These are phyloP conservation scores for Drosophila parthenogenetica DNA, from an alignment of 2,888 invertebrate genomes.

Conservation along the genomic window DNA sequence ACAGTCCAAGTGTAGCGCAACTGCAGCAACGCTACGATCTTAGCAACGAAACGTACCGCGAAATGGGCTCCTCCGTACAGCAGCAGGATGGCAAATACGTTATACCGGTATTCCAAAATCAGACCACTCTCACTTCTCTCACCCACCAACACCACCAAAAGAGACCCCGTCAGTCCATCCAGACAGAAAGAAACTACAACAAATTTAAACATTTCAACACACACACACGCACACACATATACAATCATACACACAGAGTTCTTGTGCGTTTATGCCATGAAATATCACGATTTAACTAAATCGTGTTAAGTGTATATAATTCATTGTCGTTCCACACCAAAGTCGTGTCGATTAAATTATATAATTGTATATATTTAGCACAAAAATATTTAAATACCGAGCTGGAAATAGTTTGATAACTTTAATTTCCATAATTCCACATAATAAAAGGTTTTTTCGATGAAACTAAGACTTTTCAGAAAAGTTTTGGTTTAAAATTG, in stretches of 20 bases:
- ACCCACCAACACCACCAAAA: conserved; percentile 30
- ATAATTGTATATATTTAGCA: too few relatives aligned
- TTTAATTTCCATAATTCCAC: too few relatives aligned
- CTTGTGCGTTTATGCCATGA: conserved; percentile 9
- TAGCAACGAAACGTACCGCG: conserved; percentile 84
- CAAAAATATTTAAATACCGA: too few relatives aligned
- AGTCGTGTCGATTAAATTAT: background rate
- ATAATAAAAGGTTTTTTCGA: too few relatives aligned
- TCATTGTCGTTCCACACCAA: background rate
- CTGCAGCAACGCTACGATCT: conserved; percentile 72
- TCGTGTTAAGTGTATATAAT: conserved; percentile 13
- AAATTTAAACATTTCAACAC: conserved; percentile 13
- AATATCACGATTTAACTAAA: background rate
- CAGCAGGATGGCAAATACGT: conserved; percentile 75
- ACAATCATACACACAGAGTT: background rate
- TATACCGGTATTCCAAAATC: conserved; percentile 85
- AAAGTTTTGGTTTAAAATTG: too few relatives aligned
- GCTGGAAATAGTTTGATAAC: too few relatives aligned
- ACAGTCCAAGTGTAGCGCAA: conserved; percentile 78
- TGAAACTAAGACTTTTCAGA: too few relatives aligned
- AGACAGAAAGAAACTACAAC: conserved; percentile 24
- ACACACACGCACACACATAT: conserved; percentile 3
- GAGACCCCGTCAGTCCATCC: conserved; percentile 4
- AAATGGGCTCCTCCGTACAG: conserved; percentile 77
- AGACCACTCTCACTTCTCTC: conserved; percentile 55